These are phyloP conservation scores for Eidolon helvum DNA, from an alignment of 2,113 vertebrate genomes.

Conservation along the genomic window DNA sequence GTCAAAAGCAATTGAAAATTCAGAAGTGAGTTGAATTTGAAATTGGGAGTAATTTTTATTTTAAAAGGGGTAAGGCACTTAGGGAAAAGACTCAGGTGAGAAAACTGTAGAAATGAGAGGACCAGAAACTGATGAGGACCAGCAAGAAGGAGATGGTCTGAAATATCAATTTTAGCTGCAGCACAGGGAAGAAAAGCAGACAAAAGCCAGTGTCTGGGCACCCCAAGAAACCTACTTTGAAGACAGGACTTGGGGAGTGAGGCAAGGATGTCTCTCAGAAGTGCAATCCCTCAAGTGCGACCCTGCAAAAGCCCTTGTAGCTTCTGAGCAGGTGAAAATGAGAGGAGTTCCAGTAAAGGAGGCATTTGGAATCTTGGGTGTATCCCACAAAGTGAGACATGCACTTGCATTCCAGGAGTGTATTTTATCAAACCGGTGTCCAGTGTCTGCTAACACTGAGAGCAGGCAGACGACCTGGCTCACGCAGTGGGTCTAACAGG, in stretches of 20 bases:
- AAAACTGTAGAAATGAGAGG: not conserved
- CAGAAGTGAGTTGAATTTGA: not conserved
- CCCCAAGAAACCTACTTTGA: not conserved
- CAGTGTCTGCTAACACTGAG: not conserved
- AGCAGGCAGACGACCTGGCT: not conserved
- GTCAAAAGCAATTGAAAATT: not conserved
- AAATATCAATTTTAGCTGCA: not conserved
- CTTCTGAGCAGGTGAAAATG: not conserved
- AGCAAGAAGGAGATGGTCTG: not conserved
- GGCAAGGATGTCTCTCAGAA: not conserved
- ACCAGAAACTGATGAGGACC: not conserved
- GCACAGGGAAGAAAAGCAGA: not conserved
- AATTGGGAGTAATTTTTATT: conserved; percentile 17
- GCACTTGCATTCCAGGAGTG: accelerated
- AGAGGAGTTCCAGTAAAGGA: not conserved
- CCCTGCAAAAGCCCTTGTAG: not conserved
- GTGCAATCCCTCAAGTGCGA: not conserved
- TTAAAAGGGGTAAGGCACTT: not conserved
- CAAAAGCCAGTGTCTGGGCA: not conserved
- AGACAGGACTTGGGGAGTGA: not conserved
- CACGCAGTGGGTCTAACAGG: no score
- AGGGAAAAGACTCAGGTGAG: not conserved
- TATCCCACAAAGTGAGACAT: not conserved
- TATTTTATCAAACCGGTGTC: not conserved
- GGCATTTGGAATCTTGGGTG: not conserved